Conservation (phyloP, 2,113 vertebrate species). For the Carassius auratus region DNA sequence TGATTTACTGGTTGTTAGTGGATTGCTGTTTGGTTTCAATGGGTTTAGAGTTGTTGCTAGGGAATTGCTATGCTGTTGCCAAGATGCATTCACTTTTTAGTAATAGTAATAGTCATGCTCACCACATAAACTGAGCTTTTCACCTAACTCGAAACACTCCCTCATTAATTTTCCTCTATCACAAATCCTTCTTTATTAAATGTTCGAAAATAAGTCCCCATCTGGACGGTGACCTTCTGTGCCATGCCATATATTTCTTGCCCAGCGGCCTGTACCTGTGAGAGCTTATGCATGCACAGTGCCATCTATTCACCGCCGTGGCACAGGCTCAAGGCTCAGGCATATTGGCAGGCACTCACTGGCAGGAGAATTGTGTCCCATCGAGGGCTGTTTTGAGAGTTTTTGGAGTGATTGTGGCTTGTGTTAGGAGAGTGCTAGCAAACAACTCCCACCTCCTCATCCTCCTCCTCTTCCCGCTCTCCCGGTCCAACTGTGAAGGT, state of each 20-base stretch:
- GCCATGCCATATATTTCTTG: background rate
- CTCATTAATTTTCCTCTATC: background rate
- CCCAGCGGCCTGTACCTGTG: slow-evolving; percentile 5
- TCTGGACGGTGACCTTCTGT: slow-evolving; percentile 37
- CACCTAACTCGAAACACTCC: background rate
- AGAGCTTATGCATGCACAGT: background rate
- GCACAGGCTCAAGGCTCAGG: slow-evolving; percentile 23
- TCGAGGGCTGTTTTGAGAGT: slow-evolving; percentile 20
- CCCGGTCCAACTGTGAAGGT: slow-evolving; percentile 18
- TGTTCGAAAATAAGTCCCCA: slow-evolving; percentile 15
- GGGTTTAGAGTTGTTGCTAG: background rate
- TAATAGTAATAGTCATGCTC: background rate
- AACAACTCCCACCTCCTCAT: slow-evolving; percentile 22
- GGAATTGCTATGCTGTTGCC: background rate
- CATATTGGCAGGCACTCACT: slow-evolving; percentile 21
- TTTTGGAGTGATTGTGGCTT: slow-evolving; percentile 40
- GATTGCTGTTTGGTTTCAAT: background rate
- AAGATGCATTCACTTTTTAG: background rate
- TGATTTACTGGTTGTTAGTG: too few relatives aligned
- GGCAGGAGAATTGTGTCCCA: slow-evolving; percentile 14
- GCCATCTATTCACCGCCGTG: slow-evolving; percentile 31
- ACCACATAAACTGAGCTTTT: background rate
- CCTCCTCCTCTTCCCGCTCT: slow-evolving; percentile 7
- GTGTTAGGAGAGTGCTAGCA: slow-evolving; percentile 20
- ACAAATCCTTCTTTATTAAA: slow-evolving; percentile 16